Evolutionary conservation across 2,888 invertebrate genomes (phyloP), one percentile per base, ranked within the genome.

Genomic region (Digitonthophagus gazella): DNA sequence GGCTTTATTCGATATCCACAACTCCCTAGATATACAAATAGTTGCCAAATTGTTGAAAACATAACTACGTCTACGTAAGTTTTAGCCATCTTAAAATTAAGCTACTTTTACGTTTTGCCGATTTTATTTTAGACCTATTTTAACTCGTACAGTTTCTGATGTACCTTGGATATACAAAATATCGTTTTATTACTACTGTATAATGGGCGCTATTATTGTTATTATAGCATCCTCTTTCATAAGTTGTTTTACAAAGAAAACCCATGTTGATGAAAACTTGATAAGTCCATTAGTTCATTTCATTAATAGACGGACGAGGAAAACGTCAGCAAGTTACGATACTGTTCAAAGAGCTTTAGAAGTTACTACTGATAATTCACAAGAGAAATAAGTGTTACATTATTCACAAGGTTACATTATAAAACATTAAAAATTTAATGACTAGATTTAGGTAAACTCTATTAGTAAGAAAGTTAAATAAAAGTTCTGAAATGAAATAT

Each of bases 21-120:
- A 4, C 77, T 76, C 69, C 75, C 76, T 4, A 61, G 75, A 3
- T 77, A 75, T 11, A 69, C 71, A 8, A 75, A 73, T 14, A 75
- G 74, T 3, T 79, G 79, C 63, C 1, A 44, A n/a, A n/a, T n/a
- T n/a, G n/a, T n/a, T 22, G 8, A 18, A 0, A 68, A 68, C 14
- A 18, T 15, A 3, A 57, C 58, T n/a, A 14, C 16, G 15, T 57
- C 1, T 3, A 2, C 57, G 15, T 1, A 3, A 57, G 16, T 15
- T 57, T 16, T n/a, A n/a, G n/a, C n/a, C n/a, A n/a, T n/a, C n/a
- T n/a, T n/a, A n/a, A n/a, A n/a, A n/a, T n/a, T n/a, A n/a, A n/a
- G n/a, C n/a, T n/a, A n/a, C n/a, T n/a, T n/a, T n/a, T n/a, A n/a
- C n/a, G n/a, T n/a, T n/a, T n/a, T n/a, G n/a, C n/a, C n/a, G n/a